A percentile compares a stretch with the other conserved stretches of the same genome.
phyloP scores from a whole-genome alignment of 92 coral and sea anemone genomes.

The Epizoanthus fatuus region DNA sequence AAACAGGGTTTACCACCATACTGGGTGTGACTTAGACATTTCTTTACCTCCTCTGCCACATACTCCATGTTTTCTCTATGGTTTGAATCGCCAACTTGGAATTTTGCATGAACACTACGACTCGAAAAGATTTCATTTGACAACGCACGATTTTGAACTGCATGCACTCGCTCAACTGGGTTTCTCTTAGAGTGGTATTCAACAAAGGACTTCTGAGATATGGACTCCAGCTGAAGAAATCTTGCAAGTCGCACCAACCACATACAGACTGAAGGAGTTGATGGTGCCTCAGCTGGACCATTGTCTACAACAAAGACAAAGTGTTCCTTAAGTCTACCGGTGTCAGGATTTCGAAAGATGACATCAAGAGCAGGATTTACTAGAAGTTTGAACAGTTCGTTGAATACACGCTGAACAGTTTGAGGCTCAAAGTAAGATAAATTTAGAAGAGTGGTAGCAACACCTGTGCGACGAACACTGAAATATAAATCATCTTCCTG shows the following conservation, averaged over 20 bases:
- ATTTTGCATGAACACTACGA: constrained; percentile 11
- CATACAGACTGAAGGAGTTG: constrained; percentile 8
- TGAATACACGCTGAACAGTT: constrained; percentile 17
- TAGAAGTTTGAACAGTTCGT: constrained; percentile 25
- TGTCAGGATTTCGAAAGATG: constrained; percentile 8
- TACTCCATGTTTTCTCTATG: constrained; percentile 62
- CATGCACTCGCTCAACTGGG: constrained; percentile 70
- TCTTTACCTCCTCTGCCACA: constrained; percentile 49
- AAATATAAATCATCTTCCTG: neutral
- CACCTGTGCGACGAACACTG: neutral
- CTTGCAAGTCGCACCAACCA: no score
- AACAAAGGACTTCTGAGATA: constrained; percentile 61
- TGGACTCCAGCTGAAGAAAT: no score
- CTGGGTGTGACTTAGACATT: constrained; percentile 38
- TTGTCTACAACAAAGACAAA: constrained; percentile 58
- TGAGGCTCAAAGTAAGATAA: neutral
- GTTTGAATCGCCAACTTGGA: constrained; percentile 27
- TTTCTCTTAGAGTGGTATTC: constrained; percentile 58
- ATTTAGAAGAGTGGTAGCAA: neutral
- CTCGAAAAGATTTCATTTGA: constrained; percentile 58
- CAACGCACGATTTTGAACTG: constrained; percentile 53
- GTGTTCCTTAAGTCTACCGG: neutral
- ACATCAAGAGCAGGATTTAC: neutral
- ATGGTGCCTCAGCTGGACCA: constrained; percentile 61
- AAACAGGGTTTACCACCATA: constrained; percentile 55